Evolutionary conservation across 2,113 vertebrate species (phyloP).

Genomic region (Menura novaehollandiae): DNA sequence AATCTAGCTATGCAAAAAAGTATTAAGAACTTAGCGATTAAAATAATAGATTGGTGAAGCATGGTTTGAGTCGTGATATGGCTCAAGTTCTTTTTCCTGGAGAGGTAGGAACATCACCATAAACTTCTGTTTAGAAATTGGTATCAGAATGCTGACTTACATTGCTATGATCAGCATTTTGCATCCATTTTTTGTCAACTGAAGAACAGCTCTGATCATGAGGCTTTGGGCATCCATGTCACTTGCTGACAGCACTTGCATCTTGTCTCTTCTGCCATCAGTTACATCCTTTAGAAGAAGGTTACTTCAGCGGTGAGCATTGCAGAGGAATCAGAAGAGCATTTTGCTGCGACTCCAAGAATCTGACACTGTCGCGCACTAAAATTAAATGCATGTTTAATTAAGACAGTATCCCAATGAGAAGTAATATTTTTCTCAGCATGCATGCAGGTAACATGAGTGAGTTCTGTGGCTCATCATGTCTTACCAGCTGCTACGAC

Average conservation of each 20-base stretch:
- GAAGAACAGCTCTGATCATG: background rate
- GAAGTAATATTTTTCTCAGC: background rate
- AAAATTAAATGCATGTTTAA: conserved; percentile 36
- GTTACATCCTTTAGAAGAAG: background rate
- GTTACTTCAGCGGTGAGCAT: conserved; percentile 84
- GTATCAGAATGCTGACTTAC: background rate
- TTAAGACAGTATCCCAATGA: background rate
- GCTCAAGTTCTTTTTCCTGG: background rate
- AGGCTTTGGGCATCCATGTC: background rate
- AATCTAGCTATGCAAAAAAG: background rate
- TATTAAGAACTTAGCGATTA: background rate
- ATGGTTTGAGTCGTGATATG: rapidly evolving
- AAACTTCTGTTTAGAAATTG: background rate
- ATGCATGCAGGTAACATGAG: background rate
- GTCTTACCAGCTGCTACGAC: conserved; percentile 90
- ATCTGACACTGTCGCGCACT: conserved; percentile 82
- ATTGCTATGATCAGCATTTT: background rate
- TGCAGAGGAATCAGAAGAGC: conserved; percentile 79
- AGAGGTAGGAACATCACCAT: background rate
- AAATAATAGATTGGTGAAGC: background rate
- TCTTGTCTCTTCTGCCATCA: background rate
- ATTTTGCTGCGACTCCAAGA: conserved; percentile 82
- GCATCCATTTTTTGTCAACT: background rate
- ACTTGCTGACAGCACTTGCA: background rate
- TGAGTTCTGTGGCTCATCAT: background rate